phyloP scores from a whole-genome alignment of 2,888 invertebrate species.

The Drosophila ustulata region DNA sequence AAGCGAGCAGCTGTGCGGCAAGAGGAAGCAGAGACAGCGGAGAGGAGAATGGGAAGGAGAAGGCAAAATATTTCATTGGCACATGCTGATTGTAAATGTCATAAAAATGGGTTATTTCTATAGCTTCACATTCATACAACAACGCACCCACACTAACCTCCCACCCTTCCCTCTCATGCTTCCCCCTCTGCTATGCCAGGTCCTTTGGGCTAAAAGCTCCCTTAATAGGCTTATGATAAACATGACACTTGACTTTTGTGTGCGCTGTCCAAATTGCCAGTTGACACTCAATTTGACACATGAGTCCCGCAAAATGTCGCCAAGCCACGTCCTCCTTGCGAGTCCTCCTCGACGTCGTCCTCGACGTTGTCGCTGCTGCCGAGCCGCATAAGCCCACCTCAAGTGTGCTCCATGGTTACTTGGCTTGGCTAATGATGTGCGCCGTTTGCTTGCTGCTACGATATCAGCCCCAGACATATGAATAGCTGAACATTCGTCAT shows the following conservation, averaged over 20 bases:
- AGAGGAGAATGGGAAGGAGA: background rate
- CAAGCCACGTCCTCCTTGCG: conserved; percentile 28
- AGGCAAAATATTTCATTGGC: conserved; percentile 29
- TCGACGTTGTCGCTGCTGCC: conserved; percentile 20
- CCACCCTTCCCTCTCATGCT: too few species aligned
- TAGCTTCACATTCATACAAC: conserved; percentile 55
- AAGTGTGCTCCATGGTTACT: conserved; percentile 80
- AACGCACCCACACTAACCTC: background rate
- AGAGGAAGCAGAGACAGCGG: background rate
- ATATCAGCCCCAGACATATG: conserved; percentile 65
- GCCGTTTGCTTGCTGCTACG: conserved; percentile 50
- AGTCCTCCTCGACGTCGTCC: conserved; percentile 10
- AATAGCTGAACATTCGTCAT: conserved; percentile 77
- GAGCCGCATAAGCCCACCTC: conserved; percentile 66
- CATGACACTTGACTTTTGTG: conserved; percentile 82
- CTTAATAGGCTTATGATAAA: conserved; percentile 84
- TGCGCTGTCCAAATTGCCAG: conserved; percentile 80
- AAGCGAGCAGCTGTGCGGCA: conserved; percentile 72
- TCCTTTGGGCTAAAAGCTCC: conserved; percentile 65
- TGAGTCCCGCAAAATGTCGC: conserved; percentile 69
- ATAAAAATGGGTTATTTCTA: conserved; percentile 74
- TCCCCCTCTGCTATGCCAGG: background rate
- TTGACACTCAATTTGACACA: conserved; percentile 84
- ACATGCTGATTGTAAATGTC: conserved; percentile 54
- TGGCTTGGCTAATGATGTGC: conserved; percentile 78